Evolutionary conservation across 2,113 vertebrate genomes (phyloP).

Genomic region (Cygnus atratus): DNA sequence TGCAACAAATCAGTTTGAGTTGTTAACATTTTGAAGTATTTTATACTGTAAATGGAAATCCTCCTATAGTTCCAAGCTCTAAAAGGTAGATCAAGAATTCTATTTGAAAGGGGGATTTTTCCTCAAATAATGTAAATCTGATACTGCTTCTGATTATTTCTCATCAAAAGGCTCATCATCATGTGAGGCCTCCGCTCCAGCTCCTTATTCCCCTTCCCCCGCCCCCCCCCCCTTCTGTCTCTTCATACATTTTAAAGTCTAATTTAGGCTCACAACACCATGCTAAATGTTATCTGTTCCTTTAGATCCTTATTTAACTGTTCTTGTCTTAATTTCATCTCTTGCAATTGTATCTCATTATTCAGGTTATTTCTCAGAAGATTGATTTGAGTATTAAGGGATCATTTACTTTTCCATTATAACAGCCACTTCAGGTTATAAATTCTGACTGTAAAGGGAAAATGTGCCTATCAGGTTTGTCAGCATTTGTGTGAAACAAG

Average conservation of each 20-base stretch:
- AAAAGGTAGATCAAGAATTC: constrained; percentile 54
- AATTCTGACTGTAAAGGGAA: constrained; percentile 60
- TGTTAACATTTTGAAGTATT: constrained; percentile 28
- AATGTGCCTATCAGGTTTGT: constrained; percentile 62
- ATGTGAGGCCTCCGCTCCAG: not conserved
- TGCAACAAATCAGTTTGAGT: constrained; percentile 22
- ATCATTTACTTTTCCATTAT: constrained; percentile 74
- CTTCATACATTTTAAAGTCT: constrained; percentile 46
- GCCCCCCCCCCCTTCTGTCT: not conserved
- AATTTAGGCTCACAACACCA: constrained; percentile 35
- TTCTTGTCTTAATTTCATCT: constrained; percentile 73
- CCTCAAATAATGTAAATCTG: constrained; percentile 21
- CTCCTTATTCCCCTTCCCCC: not conserved
- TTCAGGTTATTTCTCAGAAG: constrained; percentile 75
- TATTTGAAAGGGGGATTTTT: constrained; percentile 51
- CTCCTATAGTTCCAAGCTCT: not conserved
- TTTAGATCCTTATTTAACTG: constrained; percentile 49
- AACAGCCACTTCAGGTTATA: constrained; percentile 70
- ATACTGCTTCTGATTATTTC: constrained; percentile 52
- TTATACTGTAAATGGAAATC: constrained; percentile 47
- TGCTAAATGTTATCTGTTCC: constrained; percentile 37
- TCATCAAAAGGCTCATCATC: constrained; percentile 57
- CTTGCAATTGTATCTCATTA: constrained; percentile 70
- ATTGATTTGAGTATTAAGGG: constrained; percentile 73
- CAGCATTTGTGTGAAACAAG: constrained; percentile 49